These are phyloP conservation scores for Tachycineta bicolor DNA, from an alignment of 2,113 vertebrate species.

Conservation along the genomic window DNA sequence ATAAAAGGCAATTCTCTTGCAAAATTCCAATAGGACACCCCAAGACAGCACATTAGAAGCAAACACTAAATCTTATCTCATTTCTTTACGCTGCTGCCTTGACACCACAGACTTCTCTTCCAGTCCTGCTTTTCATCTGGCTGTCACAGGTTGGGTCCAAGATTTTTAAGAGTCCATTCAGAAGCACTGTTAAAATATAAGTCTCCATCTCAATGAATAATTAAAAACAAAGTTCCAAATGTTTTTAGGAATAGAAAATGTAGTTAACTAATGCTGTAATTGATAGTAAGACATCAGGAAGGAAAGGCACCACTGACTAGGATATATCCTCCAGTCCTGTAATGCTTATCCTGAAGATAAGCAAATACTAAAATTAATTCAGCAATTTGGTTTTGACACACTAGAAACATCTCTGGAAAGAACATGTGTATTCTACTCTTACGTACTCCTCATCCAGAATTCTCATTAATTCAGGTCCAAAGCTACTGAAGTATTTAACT, in stretches of 20 bases:
- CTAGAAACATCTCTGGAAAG: neutral
- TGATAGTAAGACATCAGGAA: neutral
- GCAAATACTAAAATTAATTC: neutral
- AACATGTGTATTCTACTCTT: neutral
- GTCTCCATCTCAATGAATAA: neutral
- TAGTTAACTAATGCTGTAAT: neutral
- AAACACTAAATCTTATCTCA: neutral
- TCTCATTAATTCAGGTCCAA: neutral
- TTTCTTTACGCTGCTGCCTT: neutral
- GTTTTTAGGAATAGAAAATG: conserved; percentile 12
- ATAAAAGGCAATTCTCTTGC: conserved; percentile 10
- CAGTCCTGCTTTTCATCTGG: conserved; percentile 1
- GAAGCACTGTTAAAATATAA: neutral
- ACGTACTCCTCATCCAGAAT: neutral
- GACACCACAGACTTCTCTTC: neutral
- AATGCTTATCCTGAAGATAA: neutral
- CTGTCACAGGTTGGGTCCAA: conserved; percentile 1
- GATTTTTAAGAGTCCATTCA: neutral
- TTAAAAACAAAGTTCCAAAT: conserved; percentile 2
- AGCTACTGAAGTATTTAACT: neutral
- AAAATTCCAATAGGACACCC: neutral
- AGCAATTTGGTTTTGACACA: neutral
- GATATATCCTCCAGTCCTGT: neutral
- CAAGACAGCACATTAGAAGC: neutral
- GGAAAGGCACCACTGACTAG: neutral